Conservation (phyloP, 2,113 vertebrate genomes). For the Triplophysa tibetana region DNA sequence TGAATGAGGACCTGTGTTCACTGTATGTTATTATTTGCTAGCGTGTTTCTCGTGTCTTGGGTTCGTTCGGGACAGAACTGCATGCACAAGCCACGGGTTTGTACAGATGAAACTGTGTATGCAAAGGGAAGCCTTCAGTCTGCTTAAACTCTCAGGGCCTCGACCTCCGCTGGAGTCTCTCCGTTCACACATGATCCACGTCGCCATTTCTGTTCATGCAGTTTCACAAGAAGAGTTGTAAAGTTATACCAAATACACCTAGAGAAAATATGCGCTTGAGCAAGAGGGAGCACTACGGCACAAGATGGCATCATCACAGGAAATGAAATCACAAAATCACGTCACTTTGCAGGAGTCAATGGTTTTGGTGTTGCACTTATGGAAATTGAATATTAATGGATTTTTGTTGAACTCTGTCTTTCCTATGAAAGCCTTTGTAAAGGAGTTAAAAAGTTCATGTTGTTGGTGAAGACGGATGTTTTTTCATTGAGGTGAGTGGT, state of each 20-base stretch:
- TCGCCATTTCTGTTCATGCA: neutral
- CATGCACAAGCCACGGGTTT: constrained; percentile 51
- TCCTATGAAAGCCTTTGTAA: neutral
- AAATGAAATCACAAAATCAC: neutral
- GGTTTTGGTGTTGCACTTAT: neutral
- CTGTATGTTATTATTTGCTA: neutral
- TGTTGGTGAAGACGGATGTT: neutral
- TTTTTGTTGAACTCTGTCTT: neutral
- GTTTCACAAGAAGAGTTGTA: constrained; percentile 13
- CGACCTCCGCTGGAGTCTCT: constrained; percentile 42
- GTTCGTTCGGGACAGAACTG: constrained; percentile 40
- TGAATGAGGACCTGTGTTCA: constrained; percentile 71
- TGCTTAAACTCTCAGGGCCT: constrained; percentile 57
- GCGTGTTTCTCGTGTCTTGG: constrained; percentile 19
- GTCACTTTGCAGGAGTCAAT: constrained; percentile 6
- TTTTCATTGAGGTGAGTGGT: neutral
- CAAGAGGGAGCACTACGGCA: neutral
- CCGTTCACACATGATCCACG: neutral
- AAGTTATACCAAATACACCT: constrained; percentile 8
- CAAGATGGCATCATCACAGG: constrained; percentile 1
- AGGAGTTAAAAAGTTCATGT: neutral
- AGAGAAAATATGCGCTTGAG: neutral
- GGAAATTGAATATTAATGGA: neutral
- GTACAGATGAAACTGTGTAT: constrained; percentile 53
- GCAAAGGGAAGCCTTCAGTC: constrained; percentile 55